A percentile compares a stretch with the other conserved stretches of the same genome.
phyloP scores from a whole-genome alignment of 2,888 invertebrate genomes.

The Lydus trimaculatus region DNA sequence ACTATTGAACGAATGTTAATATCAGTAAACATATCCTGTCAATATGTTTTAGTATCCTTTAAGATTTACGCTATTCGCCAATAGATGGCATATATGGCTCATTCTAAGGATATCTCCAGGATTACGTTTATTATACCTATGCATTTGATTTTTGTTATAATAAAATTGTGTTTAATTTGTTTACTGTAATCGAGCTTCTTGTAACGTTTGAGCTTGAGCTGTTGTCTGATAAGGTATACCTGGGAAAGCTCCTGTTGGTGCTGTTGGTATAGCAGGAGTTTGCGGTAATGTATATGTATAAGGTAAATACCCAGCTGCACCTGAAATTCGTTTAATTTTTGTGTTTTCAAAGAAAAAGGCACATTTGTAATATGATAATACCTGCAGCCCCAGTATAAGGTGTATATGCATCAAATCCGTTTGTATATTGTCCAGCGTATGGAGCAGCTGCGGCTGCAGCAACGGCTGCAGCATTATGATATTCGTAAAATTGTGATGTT shows the following conservation, averaged over 20 bases:
- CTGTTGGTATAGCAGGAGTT: conserved; percentile 65
- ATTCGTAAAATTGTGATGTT: conserved; percentile 84
- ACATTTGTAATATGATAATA: conserved; percentile 25
- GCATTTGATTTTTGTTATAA: background rate
- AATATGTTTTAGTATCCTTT: conserved; percentile 2
- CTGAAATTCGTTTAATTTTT: conserved; percentile 40
- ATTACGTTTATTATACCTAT: background rate
- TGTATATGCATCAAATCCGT: conserved; percentile 73
- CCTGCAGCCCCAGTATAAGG: conserved; percentile 75
- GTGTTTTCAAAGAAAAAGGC: conserved; percentile 12
- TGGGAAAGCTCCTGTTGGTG: conserved; percentile 67
- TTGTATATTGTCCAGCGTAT: conserved; percentile 77
- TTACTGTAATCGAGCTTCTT: conserved; percentile 81
- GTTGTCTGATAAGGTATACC: conserved; percentile 69
- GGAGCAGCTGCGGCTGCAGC: conserved; percentile 71
- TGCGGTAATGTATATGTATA: conserved; percentile 76
- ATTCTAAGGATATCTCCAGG: background rate
- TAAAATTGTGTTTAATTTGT: conserved; percentile 13
- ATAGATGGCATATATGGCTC: conserved; percentile 4
- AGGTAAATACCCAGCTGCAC: conserved; percentile 74
- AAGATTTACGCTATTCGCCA: background rate
- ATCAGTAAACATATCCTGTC: background rate
- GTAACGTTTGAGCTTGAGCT: conserved; percentile 70
- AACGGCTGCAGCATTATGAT: conserved; percentile 71
- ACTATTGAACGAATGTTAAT: background rate